These are phyloP conservation scores for Coryphaenoides rupestris DNA, from an alignment of 2,113 vertebrate species.

Conservation along the genomic window DNA sequence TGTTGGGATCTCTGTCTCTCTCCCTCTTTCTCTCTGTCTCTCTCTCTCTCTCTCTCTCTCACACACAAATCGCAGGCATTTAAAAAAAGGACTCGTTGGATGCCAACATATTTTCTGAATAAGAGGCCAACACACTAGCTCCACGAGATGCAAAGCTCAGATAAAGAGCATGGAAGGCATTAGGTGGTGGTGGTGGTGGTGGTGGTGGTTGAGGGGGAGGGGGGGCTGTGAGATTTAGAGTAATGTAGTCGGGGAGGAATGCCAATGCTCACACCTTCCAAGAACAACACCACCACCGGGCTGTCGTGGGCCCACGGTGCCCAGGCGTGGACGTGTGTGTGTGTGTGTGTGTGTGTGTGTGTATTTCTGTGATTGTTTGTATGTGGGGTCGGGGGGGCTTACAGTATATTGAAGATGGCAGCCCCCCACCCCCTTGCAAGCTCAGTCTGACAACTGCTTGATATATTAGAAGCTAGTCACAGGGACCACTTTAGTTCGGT, in stretches of 20 bases:
- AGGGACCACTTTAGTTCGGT: conserved; percentile 34
- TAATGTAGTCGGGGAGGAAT: conserved; percentile 34
- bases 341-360: conserved; percentile 20
- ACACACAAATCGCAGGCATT: conserved; percentile 41
- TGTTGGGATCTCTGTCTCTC: too few relatives aligned
- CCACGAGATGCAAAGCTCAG: conserved; percentile 41
- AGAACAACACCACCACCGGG: conserved; percentile 35
- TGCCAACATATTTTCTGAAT: conserved; percentile 51
- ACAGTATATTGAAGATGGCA: conserved; percentile 13
- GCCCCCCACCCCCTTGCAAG: conserved; percentile 1
- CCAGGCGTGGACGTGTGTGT: conserved; percentile 7
- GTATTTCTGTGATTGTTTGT: conserved; percentile 8
- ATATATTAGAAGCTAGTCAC: conserved; percentile 23
- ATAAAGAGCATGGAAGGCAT: conserved; percentile 43
- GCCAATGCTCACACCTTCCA: conserved; percentile 22
- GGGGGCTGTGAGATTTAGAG: conserved; percentile 22
- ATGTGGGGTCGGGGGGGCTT: conserved; percentile 18
- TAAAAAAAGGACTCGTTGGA: conserved; percentile 20
- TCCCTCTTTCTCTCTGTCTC: too few relatives aligned
- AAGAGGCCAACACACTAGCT: conserved; percentile 29
- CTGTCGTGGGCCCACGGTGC: neutral
- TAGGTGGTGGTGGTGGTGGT: conserved; percentile 4
- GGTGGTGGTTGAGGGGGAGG: too few relatives aligned
- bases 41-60: conserved; percentile 13
- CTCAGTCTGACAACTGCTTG: conserved; percentile 21